These are phyloP conservation scores for Sycophaga agraensis DNA, from an alignment of 1,140 invertebrate genomes.

Conservation along the genomic window DNA sequence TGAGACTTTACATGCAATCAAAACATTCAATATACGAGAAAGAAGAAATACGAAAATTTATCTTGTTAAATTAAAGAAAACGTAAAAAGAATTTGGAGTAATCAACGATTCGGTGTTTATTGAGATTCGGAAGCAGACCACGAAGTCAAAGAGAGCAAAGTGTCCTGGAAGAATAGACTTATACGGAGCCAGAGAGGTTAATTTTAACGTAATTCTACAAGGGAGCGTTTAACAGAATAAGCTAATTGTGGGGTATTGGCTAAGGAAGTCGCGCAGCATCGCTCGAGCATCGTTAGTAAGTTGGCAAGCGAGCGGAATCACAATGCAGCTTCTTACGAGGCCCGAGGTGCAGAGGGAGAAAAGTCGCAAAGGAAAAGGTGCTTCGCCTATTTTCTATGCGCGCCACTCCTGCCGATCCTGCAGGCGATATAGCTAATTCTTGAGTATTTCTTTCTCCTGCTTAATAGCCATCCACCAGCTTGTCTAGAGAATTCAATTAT, in stretches of 20 bases:
- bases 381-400: conserved; percentile 42
- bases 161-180: conserved; percentile 37
- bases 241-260: conserved; percentile 59
- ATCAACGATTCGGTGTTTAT: conserved; percentile 33
- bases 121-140: conserved; percentile 43
- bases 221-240: conserved; percentile 57
- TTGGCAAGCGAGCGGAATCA: conserved; percentile 54
- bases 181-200: conserved; percentile 37
- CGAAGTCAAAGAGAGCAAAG: conserved; percentile 29
- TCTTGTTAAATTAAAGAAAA: too few species aligned
- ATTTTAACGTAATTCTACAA: conserved; percentile 55
- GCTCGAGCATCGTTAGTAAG: conserved; percentile 54
- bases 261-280: conserved; percentile 50
- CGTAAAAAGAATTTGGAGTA: conserved; percentile 6
- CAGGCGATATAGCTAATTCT: too few species aligned
- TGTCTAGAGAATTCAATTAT: too few species aligned
- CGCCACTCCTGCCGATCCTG: conserved; percentile 37
- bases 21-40: too few species aligned
- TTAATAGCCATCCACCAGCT: too few species aligned
- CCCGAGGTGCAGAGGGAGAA: conserved; percentile 5
- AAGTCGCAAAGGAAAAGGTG: conserved; percentile 10
- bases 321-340: conserved; percentile 53
- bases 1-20: too few species aligned
- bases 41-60: too few species aligned
- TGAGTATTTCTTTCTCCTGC: too few species aligned